These are phyloP conservation scores for Adelognathus sp. DNA, from an alignment of 2,888 invertebrate species.

Conservation along the genomic window DNA sequence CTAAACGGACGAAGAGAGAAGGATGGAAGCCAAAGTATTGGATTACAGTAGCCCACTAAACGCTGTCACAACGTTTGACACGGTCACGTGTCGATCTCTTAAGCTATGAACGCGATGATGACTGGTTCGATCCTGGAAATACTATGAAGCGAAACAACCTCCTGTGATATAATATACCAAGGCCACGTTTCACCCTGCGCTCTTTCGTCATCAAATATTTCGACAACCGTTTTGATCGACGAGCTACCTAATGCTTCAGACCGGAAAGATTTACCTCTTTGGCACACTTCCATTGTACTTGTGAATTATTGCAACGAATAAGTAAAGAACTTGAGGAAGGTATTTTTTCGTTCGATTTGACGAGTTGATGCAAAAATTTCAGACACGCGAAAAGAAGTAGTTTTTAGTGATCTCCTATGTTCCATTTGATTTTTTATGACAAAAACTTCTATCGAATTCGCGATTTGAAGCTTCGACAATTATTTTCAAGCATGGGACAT, in stretches of 20 bases:
- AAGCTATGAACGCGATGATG: conserved; percentile 58
- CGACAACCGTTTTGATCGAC: conserved; percentile 39
- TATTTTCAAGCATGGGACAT: too few species aligned
- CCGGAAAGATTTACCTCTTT: neutral
- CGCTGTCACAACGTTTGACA: conserved; percentile 70
- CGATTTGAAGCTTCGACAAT: too few species aligned
- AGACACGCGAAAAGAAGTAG: too few species aligned
- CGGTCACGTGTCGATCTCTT: conserved; percentile 68
- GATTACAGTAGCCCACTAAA: conserved; percentile 61
- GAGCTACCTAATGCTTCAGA: neutral
- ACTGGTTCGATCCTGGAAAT: conserved; percentile 9
- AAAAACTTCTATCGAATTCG: too few species aligned
- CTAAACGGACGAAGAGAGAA: neutral
- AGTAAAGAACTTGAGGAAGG: too few species aligned
- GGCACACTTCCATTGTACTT: neutral
- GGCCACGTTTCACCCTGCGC: conserved; percentile 1
- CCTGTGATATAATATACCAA: neutral
- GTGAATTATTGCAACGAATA: neutral
- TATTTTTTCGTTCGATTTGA: too few species aligned
- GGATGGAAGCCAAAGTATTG: neutral
- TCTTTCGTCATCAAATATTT: conserved; percentile 46
- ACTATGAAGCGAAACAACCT: neutral
- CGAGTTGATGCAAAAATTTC: too few species aligned
- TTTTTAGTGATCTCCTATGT: too few species aligned
- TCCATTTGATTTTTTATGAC: too few species aligned